phyloP scores from a whole-genome alignment of 2,797 vertebrate genomes.

The Platalea minor region DNA sequence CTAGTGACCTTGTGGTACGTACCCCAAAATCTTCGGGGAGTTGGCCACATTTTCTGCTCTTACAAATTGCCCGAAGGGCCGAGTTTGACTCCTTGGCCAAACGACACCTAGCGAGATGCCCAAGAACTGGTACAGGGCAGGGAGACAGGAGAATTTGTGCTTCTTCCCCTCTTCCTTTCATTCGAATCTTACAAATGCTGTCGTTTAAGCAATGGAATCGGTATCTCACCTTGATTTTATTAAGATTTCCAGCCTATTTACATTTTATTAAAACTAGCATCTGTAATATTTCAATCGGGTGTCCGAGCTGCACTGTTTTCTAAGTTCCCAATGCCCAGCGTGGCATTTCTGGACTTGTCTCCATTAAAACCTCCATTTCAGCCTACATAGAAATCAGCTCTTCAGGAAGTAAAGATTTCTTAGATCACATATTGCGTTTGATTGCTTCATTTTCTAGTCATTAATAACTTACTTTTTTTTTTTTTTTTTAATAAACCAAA shows the following conservation, averaged over 20 bases:
- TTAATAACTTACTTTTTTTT: too few relatives aligned
- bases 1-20: background rate
- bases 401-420: too few relatives aligned
- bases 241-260: background rate
- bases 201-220: background rate
- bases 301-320: too few relatives aligned
- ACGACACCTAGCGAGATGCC: too few relatives aligned
- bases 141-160: background rate
- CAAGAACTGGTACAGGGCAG: background rate
- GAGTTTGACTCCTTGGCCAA: background rate
- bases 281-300: background rate
- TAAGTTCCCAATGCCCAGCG: too few relatives aligned
- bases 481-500: too few relatives aligned
- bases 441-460: too few relatives aligned
- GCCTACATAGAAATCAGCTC: too few relatives aligned
- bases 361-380: too few relatives aligned
- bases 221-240: background rate
- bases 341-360: too few relatives aligned
- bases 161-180: background rate
- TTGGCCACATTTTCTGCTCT: background rate
- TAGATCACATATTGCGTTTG: too few relatives aligned
- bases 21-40: background rate
- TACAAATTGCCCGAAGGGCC: background rate
- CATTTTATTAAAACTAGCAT: background rate
- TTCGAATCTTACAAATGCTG: background rate